A percentile compares a stretch with the other conserved stretches of the same genome.
phyloP scores from a whole-genome alignment of 2,888 invertebrate species.

The Tetragnatha montana region DNA sequence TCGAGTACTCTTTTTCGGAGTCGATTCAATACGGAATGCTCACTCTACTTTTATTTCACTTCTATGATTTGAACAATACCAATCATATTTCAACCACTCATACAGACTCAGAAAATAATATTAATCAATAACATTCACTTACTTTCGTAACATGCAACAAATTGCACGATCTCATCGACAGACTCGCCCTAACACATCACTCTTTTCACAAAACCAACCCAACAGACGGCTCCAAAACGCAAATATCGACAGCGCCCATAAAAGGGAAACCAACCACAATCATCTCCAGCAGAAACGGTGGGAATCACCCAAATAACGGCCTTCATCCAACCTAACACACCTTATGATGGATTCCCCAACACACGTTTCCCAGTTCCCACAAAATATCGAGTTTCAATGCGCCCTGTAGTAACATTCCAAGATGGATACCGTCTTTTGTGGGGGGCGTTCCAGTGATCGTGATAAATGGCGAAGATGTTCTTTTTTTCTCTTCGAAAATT shows the following conservation, averaged over 20 bases:
- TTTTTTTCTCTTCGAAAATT: background rate
- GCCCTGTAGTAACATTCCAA: background rate
- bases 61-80: too few species aligned
- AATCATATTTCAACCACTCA: too few species aligned
- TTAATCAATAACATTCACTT: too few species aligned
- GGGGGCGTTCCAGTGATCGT: background rate
- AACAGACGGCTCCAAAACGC: too few species aligned
- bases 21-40: too few species aligned
- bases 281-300: background rate
- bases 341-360: constrained; percentile 26
- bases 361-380: constrained; percentile 14
- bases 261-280: background rate
- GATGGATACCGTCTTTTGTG: constrained; percentile 37
- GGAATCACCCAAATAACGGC: background rate
- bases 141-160: too few species aligned
- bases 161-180: too few species aligned
- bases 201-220: too few species aligned
- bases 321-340: background rate
- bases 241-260: background rate
- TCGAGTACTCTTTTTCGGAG: too few species aligned
- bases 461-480: constrained; percentile 35
- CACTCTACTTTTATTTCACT: too few species aligned
- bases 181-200: too few species aligned
- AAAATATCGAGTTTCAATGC: constrained; percentile 53
- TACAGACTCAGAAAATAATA: too few species aligned